Evolutionary conservation across 2,888 invertebrate species (phyloP).

Genomic region (Pantelozetes paolii): DNA sequence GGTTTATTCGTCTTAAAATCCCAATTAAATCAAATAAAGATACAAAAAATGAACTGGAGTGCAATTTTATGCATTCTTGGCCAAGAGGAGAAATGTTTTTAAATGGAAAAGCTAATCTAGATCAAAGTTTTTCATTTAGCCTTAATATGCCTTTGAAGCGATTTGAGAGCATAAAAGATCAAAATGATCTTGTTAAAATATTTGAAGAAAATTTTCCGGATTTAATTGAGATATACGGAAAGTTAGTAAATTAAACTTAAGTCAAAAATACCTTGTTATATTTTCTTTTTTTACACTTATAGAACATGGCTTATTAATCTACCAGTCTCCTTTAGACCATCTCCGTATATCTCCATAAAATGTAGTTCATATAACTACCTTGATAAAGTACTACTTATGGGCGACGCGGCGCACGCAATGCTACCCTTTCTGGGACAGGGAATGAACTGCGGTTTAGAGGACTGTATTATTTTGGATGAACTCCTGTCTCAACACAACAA

Average conservation of each 20-base stretch:
- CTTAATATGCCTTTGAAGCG: constrained; percentile 86
- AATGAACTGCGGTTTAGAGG: constrained; percentile 97
- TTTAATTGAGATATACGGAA: constrained; percentile 73
- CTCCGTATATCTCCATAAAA: constrained; percentile 80
- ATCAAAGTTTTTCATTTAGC: constrained; percentile 88
- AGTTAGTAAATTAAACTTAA: constrained; percentile 55
- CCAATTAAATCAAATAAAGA: no score
- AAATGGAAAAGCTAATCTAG: constrained; percentile 98
- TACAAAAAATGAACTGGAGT: no score
- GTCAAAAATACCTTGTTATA: no score
- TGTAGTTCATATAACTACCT: constrained; percentile 80
- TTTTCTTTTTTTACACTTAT: no score
- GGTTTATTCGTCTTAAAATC: constrained; percentile 87
- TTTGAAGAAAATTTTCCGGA: constrained; percentile 79
- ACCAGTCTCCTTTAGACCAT: constrained; percentile 62
- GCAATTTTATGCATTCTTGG: constrained; percentile 93
- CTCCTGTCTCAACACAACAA: constrained; percentile 57
- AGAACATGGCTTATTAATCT: no score
- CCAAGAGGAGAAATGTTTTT: constrained; percentile 84
- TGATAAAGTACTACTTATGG: constrained; percentile 74
- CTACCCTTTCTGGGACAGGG: constrained; percentile 99
- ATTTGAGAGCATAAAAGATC: constrained; percentile 63
- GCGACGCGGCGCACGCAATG: constrained; percentile 97
- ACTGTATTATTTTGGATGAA: constrained; percentile 73
- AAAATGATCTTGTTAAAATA: constrained; percentile 66